These are phyloP conservation scores for Zoanthus gigantus DNA, from an alignment of 92 coral and sea anemone genomes.

Conservation along the genomic window DNA sequence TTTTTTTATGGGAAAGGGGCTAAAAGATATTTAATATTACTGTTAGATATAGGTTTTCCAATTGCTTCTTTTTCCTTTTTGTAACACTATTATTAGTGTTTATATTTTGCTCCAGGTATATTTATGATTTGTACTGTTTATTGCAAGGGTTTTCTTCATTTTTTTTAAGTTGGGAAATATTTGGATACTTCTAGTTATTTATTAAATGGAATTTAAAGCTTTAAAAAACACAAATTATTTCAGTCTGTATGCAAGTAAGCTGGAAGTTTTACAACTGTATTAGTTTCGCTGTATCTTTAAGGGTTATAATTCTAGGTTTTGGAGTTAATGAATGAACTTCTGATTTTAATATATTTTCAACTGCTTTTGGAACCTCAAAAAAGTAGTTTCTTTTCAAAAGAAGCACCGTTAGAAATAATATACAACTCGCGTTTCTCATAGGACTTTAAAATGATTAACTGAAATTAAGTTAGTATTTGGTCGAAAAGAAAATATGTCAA, in stretches of 20 bases:
- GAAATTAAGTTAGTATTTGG: slow-evolving; percentile 8
- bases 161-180: background rate
- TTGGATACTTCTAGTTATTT: slow-evolving; percentile 19
- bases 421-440: background rate
- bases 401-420: background rate
- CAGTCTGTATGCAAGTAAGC: slow-evolving; percentile 13
- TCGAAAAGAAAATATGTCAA: background rate
- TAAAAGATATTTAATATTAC: background rate
- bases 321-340: background rate
- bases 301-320: background rate
- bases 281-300: background rate
- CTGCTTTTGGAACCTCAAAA: background rate
- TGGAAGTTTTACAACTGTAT: background rate
- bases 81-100: background rate
- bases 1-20: slow-evolving; percentile 28
- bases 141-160: background rate
- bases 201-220: slow-evolving; percentile 5
- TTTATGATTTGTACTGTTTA: background rate
- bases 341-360: background rate
- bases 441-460: background rate
- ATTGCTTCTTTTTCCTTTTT: background rate
- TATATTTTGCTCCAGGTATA: background rate
- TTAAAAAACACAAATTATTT: background rate
- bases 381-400: background rate
- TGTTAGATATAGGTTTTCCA: background rate